phyloP scores from a whole-genome alignment of 2,888 invertebrate species.

The Chaitophorus viminalis region DNA sequence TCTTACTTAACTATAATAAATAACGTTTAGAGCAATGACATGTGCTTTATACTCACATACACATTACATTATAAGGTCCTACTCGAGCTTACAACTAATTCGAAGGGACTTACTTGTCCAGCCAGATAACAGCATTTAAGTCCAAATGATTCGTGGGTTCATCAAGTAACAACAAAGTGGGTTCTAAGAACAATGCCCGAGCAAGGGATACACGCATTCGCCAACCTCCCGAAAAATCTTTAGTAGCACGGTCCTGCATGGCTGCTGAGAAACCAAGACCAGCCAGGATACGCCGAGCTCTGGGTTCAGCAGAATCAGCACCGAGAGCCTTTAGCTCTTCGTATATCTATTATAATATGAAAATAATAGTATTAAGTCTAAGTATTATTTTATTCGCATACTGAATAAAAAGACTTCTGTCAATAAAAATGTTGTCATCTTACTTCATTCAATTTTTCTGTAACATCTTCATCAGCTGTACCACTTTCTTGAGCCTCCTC shows the following conservation, averaged over 20 bases:
- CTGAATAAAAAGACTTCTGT: neutral
- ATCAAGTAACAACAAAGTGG: constrained; percentile 74
- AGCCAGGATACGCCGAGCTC: constrained; percentile 93
- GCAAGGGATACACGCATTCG: constrained; percentile 77
- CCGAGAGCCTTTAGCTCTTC: constrained; percentile 95
- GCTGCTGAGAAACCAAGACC: constrained; percentile 89
- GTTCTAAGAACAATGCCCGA: constrained; percentile 75
- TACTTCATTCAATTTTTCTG: constrained; percentile 84
- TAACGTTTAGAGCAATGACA: too few relatives aligned
- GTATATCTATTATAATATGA: constrained; percentile 76
- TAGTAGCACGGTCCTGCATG: constrained; percentile 81
- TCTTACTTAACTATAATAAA: too few relatives aligned
- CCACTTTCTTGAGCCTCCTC: constrained; percentile 75
- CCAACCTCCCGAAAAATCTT: constrained; percentile 77
- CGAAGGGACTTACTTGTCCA: constrained; percentile 84
- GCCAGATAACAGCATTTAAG: constrained; percentile 99
- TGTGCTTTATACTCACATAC: too few relatives aligned
- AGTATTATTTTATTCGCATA: constrained; percentile 1
- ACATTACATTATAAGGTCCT: neutral
- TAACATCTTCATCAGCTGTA: constrained; percentile 73
- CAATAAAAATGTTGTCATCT: constrained; percentile 37
- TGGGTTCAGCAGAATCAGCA: constrained; percentile 97
- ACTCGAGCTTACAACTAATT: too few relatives aligned
- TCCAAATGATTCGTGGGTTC: constrained; percentile 75
- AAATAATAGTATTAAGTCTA: neutral